Evolutionary conservation across 2,113 vertebrate genomes (phyloP), one percentile per base, ranked within the genome.

Genomic region (Rhinogobius similis): DNA sequence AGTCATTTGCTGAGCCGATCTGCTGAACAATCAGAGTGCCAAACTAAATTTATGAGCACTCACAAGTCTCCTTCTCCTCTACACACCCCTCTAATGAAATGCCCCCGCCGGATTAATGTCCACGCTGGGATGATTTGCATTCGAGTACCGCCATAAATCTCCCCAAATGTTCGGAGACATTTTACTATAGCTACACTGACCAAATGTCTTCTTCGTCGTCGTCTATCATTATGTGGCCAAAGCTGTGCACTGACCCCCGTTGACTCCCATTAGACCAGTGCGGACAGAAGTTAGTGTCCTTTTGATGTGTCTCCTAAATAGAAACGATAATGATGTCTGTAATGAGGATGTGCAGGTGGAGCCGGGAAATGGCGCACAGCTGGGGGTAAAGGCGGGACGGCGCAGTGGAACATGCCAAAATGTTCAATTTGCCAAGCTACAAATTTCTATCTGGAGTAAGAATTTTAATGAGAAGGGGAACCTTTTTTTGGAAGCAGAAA

Each of bases 1-100:
- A 53, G 83, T 87, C 83, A 72, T 88, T 91, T 81, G 83, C 72
- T 55, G 44, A 9, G 0, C 36, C 68, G 73, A 88, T 88, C 79
- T 90, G 89, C 87, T 90, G 89, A 90, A 90, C 88, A 89, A 90
- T 90, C 90, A 89, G 67, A 79, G 85, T 82, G 88, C 82, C 87
- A 75, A 75, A 78, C 74, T 23, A 78, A 85, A 90, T 92, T 89
- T 90, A 90, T 12, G 84, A 90, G 74, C 84, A n/a, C 83, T 73
- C n/a, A 43, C 55, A 77, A 62, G 75, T 70, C 71, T 69, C 41
- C 71, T 84, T 85, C 78, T 77, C 69, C 61, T 69, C 75, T 63
- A 82, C 78, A 86, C 69, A 77, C 76, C 71, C 82, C 67, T 79
- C 79, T 88, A 87, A 90, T 90, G 85, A 89, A 92, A 89, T 83